Percentiles rank a stretch among this genome's conserved stretches.
Conservation (phyloP, 1,140 invertebrate species). For the Brachionus rotundiformis region DNA sequence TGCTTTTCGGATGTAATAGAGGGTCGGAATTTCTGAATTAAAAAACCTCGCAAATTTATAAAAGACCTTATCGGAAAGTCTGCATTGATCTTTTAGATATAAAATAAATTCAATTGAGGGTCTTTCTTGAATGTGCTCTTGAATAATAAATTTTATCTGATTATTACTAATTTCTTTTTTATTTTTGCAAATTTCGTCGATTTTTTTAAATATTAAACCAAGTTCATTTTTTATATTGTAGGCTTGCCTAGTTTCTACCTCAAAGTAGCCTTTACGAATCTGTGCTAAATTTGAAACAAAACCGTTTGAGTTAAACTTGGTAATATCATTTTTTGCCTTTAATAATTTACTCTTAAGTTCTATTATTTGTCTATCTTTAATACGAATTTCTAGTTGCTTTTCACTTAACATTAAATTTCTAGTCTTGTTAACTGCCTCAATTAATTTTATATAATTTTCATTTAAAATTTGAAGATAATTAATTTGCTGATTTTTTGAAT, state of each 20-base stretch:
- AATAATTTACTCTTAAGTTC: conserved; percentile 2
- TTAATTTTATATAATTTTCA: not conserved
- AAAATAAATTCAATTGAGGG: not conserved
- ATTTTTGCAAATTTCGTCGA: not conserved
- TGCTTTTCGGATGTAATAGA: not conserved
- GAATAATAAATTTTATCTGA: not conserved
- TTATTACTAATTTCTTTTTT: not conserved
- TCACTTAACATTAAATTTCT: not conserved
- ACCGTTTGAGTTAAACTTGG: not conserved
- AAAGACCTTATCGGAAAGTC: not conserved
- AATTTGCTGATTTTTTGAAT: not conserved
- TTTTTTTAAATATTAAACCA: conserved; percentile 7
- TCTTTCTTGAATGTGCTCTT: not conserved
- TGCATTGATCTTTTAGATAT: conserved; percentile 11
- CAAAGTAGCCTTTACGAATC: not conserved
- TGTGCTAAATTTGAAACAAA: not conserved
- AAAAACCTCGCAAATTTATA: not conserved
- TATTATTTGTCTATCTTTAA: not conserved
- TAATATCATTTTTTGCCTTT: not conserved
- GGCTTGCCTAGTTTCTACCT: not conserved
- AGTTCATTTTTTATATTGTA: conserved; percentile 16
- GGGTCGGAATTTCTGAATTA: not conserved
- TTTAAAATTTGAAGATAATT: conserved; percentile 19
- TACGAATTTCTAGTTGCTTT: not conserved
- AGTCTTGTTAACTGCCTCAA: not conserved